These are phyloP conservation scores for Cettia cetti DNA, from an alignment of 2,113 vertebrate species.

Conservation along the genomic window DNA sequence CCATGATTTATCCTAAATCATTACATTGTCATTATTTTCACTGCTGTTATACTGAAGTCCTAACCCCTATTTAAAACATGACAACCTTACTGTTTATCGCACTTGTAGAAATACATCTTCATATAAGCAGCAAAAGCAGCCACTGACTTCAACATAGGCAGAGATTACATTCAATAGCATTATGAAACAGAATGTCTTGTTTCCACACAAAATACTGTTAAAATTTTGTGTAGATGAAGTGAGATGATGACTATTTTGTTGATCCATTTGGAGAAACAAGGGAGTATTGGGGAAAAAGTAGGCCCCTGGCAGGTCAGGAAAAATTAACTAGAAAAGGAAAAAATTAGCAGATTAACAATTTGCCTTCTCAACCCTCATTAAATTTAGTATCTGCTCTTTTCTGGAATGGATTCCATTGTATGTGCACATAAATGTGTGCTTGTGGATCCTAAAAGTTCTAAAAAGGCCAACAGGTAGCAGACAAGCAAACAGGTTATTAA, in stretches of 20 bases:
- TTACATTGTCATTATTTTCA: neutral
- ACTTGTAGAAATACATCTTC: neutral
- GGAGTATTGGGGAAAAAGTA: neutral
- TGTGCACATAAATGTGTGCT: neutral
- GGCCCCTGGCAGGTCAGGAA: neutral
- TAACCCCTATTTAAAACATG: neutral
- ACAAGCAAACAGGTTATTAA: neutral
- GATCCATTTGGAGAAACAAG: neutral
- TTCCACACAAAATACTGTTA: neutral
- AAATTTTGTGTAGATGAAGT: neutral
- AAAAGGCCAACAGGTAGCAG: neutral
- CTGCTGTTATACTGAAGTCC: neutral
- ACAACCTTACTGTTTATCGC: neutral
- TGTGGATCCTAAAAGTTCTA: neutral
- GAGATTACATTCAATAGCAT: neutral
- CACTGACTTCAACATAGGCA: neutral
- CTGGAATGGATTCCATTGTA: neutral
- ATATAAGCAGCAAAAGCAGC: neutral
- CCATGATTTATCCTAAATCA: neutral
- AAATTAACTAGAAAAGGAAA: neutral
- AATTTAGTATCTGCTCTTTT: neutral
- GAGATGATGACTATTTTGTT: neutral
- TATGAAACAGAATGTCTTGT: neutral
- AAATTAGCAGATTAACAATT: neutral
- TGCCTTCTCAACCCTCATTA: neutral